Evolutionary conservation across 2,888 invertebrate genomes (phyloP).

Genomic region (Hirtodrosophila cameraria): DNA sequence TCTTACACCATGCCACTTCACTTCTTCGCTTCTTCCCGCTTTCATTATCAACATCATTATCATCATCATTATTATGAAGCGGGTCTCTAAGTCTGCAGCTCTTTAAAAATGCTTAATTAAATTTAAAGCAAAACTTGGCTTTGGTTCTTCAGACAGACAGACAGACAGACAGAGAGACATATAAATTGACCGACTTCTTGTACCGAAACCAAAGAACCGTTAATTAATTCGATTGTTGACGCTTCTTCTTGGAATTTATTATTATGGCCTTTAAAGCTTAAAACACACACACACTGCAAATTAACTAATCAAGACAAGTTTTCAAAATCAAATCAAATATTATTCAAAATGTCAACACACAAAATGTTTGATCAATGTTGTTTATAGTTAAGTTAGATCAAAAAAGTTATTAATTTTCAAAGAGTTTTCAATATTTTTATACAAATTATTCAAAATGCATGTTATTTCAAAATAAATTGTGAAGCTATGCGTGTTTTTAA

Average conservation of each 20-base stretch:
- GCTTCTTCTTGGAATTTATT: constrained; percentile 19
- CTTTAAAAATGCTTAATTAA: constrained; percentile 66
- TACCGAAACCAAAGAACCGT: constrained; percentile 64
- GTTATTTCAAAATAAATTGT: no score
- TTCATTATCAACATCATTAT: no score
- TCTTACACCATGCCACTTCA: background rate
- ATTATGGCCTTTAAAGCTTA: background rate
- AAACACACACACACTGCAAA: constrained; percentile 1
- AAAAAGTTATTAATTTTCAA: background rate
- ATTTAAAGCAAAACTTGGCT: constrained; percentile 58
- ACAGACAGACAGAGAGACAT: background rate
- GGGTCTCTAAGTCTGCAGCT: constrained; percentile 20
- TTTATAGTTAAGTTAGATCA: background rate
- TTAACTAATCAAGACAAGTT: background rate
- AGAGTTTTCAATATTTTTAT: no score
- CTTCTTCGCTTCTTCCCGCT: background rate
- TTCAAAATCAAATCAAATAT: constrained; percentile 1
- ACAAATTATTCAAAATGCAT: no score
- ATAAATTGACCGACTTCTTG: constrained; percentile 74
- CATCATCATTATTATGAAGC: constrained; percentile 10
- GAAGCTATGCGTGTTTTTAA: no score
- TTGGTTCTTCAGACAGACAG: constrained; percentile 2
- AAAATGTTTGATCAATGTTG: constrained; percentile 14
- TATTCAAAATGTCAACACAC: background rate
- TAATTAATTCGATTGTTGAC: constrained; percentile 70